phyloP scores from a whole-genome alignment of 2,797 vertebrate species.

The Dendrocincla tyrannina region DNA sequence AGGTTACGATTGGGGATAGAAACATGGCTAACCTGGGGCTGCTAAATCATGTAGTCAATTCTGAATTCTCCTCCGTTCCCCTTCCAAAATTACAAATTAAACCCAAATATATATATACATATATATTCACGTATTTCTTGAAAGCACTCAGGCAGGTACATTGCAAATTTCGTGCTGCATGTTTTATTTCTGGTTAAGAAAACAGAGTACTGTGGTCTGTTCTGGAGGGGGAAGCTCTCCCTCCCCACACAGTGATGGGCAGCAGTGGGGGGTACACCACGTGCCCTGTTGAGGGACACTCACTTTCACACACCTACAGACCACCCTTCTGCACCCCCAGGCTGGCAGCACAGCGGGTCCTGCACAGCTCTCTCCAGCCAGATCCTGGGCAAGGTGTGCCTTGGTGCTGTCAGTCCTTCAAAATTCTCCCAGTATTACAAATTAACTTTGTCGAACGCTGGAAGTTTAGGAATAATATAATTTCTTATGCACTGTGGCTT shows the following conservation, averaged over 20 bases:
- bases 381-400: neutral
- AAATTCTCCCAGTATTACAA: neutral
- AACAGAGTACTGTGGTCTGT: rapidly evolving
- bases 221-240: neutral
- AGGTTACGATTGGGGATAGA: neutral
- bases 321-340: neutral
- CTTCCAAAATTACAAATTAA: neutral
- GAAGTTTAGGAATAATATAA: neutral
- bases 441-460: neutral
- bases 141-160: neutral
- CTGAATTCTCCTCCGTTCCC: neutral
- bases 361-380: neutral
- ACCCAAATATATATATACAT: neutral
- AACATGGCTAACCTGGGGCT: neutral
- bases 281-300: rapidly evolving
- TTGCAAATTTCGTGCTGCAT: neutral
- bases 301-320: neutral
- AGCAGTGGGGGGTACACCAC: rapidly evolving
- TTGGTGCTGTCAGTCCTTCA: neutral
- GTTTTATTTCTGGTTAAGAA: neutral
- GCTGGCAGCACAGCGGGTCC: neutral
- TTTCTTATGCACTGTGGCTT: neutral
- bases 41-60: neutral
- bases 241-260: rapidly evolving
- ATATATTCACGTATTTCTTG: neutral